phyloP scores from a whole-genome alignment of 2,888 invertebrate species.

The Cerastoderma edule region DNA sequence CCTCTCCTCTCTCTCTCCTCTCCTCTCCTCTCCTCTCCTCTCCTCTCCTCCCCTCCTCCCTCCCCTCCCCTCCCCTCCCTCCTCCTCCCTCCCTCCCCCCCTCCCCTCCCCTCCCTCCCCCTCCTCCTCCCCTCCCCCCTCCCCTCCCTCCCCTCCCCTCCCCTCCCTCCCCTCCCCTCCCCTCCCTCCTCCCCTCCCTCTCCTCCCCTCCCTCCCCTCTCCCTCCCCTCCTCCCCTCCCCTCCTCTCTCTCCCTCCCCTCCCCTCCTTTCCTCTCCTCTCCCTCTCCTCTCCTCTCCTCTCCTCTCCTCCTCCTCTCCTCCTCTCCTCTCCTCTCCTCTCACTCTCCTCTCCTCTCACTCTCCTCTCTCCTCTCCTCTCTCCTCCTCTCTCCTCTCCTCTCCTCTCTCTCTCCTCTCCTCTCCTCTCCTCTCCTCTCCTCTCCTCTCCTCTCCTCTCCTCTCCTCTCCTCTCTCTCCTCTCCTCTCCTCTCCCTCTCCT shows the following conservation, averaged over 20 bases:
- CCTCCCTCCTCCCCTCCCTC: not conserved
- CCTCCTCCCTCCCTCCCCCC: not conserved
- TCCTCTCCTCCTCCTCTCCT: not conserved
- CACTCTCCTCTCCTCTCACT: too few relatives aligned
- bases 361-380: not conserved
- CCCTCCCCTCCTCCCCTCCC: not conserved
- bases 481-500: not conserved
- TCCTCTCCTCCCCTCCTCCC: not conserved
- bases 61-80: not conserved
- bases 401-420: not conserved
- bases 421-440: not conserved
- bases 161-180: not conserved
- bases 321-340: not conserved
- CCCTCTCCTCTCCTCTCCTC: not conserved
- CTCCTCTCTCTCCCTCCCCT: not conserved
- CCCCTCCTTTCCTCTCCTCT: not conserved
- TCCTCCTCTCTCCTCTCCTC: not conserved
- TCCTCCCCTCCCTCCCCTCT: not conserved
- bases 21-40: not conserved
- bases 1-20: too few relatives aligned
- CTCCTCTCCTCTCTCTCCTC: not conserved
- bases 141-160: not conserved
- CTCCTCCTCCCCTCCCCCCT: not conserved
- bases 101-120: not conserved
- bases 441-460: not conserved